Evolutionary conservation across 1,140 invertebrate genomes (phyloP), one percentile per base, ranked within the genome.

Genomic region (Coptotermes formosanus): DNA sequence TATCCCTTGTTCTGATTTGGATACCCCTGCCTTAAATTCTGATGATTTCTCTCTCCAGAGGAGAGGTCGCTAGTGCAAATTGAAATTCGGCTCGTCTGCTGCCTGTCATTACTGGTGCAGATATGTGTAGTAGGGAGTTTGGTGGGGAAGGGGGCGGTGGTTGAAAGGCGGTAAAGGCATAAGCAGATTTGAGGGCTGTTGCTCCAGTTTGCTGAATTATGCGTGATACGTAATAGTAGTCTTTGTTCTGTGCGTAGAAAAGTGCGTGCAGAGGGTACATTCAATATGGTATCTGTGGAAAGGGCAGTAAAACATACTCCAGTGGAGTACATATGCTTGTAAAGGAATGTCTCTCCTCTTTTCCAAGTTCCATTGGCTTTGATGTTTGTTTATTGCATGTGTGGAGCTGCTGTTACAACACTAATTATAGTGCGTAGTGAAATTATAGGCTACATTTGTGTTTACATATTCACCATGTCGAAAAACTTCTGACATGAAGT

Each of bases 91-190:
- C 52, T 59, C 84, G 30, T 44, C 44, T n/a, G 11, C 48, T 23
- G 44, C 25, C 52, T 38, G 48, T 85, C 84, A 85, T 85, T 85
- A 85, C 84, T 85, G 16, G 59, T 85, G 84, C 45, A 85, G 84
- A 64, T 85, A 52, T 59, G 84, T 59, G 48, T 2, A n/a, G 59
- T n/a, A 11, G 82, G 19, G 82, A 19, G 38, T 38, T n/a, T n/a
- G n/a, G n/a, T n/a, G n/a, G n/a, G n/a, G n/a, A n/a, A n/a, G 4
- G 38, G 38, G 38, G 38, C 2, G 4, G 38, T 2, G 38, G 38
- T 2, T 38, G 38, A 38, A 38, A 38, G 30, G 52, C 4, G 52
- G 52, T 0, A 48, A 55, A 55, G 52, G 52, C 64, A 16, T 2
- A 6, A 75, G 64, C n/a, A 30, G 25, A 30, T 75, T 75, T 75